Evolutionary conservation across 2,113 vertebrate species (phyloP).

Genomic region (Triplophysa dalaica): DNA sequence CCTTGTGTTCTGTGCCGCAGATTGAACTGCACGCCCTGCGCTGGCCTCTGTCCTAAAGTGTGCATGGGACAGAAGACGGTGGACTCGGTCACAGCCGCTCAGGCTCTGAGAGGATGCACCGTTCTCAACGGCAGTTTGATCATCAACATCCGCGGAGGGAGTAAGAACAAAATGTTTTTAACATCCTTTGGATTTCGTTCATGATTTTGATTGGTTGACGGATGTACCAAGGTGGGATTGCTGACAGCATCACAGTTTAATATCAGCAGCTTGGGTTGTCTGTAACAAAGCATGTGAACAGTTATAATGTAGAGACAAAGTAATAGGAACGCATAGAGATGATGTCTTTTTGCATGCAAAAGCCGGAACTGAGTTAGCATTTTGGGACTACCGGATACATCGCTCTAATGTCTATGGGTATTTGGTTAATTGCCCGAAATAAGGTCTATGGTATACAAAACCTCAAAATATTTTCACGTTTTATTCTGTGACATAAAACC

Average conservation of each 20-base stretch:
- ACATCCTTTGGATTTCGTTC: background rate
- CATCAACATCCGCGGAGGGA: constrained; percentile 94
- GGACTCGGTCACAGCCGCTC: constrained; percentile 89
- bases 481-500: too few relatives aligned
- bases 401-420: too few relatives aligned
- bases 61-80: constrained; percentile 83
- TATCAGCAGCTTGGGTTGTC: background rate
- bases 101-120: constrained; percentile 91
- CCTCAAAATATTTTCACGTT: too few relatives aligned
- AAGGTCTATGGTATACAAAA: too few relatives aligned
- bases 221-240: background rate
- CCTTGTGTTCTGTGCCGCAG: constrained; percentile 65
- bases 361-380: too few relatives aligned
- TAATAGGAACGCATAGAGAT: too few relatives aligned
- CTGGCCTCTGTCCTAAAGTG: constrained; percentile 91
- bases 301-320: too few relatives aligned
- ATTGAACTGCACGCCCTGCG: constrained; percentile 85
- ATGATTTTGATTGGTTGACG: background rate
- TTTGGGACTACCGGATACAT: too few relatives aligned
- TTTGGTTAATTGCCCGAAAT: too few relatives aligned
- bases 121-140: constrained; percentile 89
- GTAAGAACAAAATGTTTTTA: constrained; percentile 72
- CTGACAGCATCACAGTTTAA: background rate
- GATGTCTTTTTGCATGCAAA: too few relatives aligned
- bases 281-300: background rate